Evolutionary conservation across 2,113 vertebrate species (phyloP).

Genomic region (Corythaeola cristata): DNA sequence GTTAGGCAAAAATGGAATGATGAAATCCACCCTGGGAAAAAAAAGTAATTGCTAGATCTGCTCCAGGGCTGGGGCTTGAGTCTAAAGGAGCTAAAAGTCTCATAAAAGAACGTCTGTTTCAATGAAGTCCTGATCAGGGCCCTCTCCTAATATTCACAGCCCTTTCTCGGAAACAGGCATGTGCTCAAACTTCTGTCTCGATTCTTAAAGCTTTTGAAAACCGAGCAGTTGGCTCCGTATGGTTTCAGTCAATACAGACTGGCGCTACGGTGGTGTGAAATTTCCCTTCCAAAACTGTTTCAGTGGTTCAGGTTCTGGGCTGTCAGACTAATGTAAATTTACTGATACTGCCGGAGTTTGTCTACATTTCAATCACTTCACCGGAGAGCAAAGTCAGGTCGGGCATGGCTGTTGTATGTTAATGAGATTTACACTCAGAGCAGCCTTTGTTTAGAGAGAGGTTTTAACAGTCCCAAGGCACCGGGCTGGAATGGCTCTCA

Average conservation of each 20-base stretch:
- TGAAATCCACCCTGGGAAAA: not conserved
- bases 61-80: not conserved
- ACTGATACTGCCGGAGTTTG: not conserved
- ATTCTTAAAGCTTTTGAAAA: not conserved
- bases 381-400: not conserved
- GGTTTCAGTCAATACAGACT: not conserved
- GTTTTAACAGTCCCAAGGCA: slow-evolving; percentile 9
- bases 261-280: not conserved
- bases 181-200: not conserved
- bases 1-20: not conserved
- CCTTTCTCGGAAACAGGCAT: not conserved
- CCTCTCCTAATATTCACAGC: not conserved
- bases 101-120: not conserved
- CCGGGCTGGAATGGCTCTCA: not conserved
- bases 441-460: slow-evolving; percentile 27
- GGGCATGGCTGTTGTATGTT: slow-evolving; percentile 5
- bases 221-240: not conserved
- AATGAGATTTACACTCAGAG: slow-evolving; percentile 29
- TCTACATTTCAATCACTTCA: slow-evolving; percentile 2
- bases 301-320: not conserved
- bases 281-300: not conserved
- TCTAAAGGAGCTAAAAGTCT: not conserved
- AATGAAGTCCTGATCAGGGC: not conserved
- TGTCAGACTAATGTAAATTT: not conserved
- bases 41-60: not conserved